Evolutionary conservation across 2,797 vertebrate species (phyloP).

Genomic region (Liasis olivaceus): DNA sequence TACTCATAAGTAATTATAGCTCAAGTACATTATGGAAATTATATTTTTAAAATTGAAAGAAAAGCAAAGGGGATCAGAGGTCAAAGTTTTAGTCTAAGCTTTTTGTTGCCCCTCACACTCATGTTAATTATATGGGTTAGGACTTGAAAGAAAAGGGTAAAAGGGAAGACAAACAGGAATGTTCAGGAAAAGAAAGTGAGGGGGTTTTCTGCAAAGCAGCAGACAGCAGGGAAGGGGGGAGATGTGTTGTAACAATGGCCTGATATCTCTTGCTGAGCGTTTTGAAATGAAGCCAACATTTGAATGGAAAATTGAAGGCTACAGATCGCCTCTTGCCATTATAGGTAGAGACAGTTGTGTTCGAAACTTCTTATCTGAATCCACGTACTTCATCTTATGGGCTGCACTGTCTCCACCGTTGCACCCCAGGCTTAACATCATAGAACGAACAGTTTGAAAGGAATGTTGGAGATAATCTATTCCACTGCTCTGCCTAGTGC

Average conservation of each 20-base stretch:
- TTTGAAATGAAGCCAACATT: not conserved
- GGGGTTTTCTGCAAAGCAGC: not conserved
- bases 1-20: not conserved
- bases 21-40: not conserved
- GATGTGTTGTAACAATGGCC: not conserved
- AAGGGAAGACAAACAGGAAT: not conserved
- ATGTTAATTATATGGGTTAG: not conserved
- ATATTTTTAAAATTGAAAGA: not conserved
- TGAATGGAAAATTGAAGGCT: not conserved
- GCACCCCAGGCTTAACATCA: not conserved
- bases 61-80: not conserved
- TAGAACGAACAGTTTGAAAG: not conserved
- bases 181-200: not conserved
- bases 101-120: not conserved
- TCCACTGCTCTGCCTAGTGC: not conserved
- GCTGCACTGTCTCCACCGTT: not conserved
- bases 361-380: not conserved
- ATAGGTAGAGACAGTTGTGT: not conserved
- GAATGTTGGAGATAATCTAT: not conserved
- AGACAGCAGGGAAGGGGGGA: not conserved
- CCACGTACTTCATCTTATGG: not conserved
- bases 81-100: not conserved
- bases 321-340: not conserved
- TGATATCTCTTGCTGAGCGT: not conserved
- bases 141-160: not conserved